A percentile compares a stretch with the other conserved stretches of the same genome.
Conservation (phyloP, 2,888 invertebrate genomes). For the Cataglyphis altisquamis region DNA sequence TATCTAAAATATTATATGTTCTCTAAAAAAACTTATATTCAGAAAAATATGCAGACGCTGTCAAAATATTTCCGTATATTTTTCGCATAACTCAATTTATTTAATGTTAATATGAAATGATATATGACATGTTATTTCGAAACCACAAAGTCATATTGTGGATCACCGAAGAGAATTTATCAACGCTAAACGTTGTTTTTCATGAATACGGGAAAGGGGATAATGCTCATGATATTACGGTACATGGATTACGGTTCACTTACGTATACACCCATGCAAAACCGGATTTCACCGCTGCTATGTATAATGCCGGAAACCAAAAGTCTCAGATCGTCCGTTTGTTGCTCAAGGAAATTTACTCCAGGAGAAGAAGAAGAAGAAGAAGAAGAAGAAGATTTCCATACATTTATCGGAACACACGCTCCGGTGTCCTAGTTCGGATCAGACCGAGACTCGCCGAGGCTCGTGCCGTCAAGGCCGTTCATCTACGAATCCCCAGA, state of each 20-base stretch:
- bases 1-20: neutral
- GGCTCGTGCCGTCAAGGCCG: slow-evolving; percentile 54
- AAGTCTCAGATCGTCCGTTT: neutral
- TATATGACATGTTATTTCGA: neutral
- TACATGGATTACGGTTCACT: slow-evolving; percentile 62
- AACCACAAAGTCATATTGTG: neutral
- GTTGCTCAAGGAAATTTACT: slow-evolving; percentile 20
- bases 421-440: slow-evolving; percentile 52
- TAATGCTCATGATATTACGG: slow-evolving; percentile 37
- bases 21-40: neutral
- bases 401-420: slow-evolving; percentile 46
- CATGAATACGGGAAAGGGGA: neutral
- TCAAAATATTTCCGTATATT: neutral
- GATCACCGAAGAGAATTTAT: neutral
- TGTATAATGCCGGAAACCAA: slow-evolving; percentile 26
- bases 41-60: neutral
- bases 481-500: slow-evolving; percentile 42
- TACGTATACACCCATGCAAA: slow-evolving; percentile 78
- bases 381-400: slow-evolving; percentile 21
- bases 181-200: slow-evolving; percentile 18
- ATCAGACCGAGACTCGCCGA: slow-evolving; percentile 23
- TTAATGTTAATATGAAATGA: neutral
- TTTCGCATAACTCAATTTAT: neutral
- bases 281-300: slow-evolving; percentile 43
- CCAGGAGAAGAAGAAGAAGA: neutral